Evolutionary conservation across 1,140 invertebrate species (phyloP).

Genomic region (Adoxophyes honmai): DNA sequence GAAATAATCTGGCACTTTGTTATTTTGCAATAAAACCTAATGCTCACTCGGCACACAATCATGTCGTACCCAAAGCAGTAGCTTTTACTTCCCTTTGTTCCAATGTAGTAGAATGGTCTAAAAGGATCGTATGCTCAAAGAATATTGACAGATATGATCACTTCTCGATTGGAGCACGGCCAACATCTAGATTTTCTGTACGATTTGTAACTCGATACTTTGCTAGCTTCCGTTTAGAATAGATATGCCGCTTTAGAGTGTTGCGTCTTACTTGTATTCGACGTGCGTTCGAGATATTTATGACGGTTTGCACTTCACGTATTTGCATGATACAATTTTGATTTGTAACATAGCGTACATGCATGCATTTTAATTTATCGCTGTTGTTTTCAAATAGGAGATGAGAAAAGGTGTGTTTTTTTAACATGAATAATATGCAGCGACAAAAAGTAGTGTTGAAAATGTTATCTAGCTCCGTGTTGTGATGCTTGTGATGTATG

Average conservation of each 20-base stretch:
- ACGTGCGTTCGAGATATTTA: slow-evolving; percentile 63
- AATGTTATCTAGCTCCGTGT: background rate
- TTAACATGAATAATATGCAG: slow-evolving; percentile 3
- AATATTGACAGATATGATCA: slow-evolving; percentile 75
- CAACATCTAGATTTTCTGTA: slow-evolving; percentile 71
- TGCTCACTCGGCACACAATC: background rate
- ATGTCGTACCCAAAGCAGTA: background rate
- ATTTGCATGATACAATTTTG: slow-evolving; percentile 30
- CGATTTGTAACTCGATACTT: slow-evolving; percentile 71
- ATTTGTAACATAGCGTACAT: slow-evolving; percentile 14
- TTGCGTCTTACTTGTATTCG: slow-evolving; percentile 57
- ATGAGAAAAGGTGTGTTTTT: slow-evolving; percentile 12
- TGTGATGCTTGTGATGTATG: slow-evolving; percentile 9
- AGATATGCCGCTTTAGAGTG: slow-evolving; percentile 67
- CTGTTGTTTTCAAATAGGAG: slow-evolving; percentile 10
- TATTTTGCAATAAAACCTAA: background rate
- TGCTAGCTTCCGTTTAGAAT: slow-evolving; percentile 68
- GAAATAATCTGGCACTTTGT: too few relatives aligned
- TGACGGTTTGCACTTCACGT: slow-evolving; percentile 38
- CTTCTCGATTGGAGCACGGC: slow-evolving; percentile 67
- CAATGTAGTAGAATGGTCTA: slow-evolving; percentile 40
- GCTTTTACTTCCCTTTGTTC: slow-evolving; percentile 28
- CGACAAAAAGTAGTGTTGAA: background rate
- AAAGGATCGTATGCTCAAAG: slow-evolving; percentile 61
- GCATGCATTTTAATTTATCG: slow-evolving; percentile 14